Percentiles rank a stretch among this genome's conserved stretches.
These are phyloP conservation scores for Notothenia rossii DNA, from an alignment of 2,113 vertebrate species.

Conservation along the genomic window DNA sequence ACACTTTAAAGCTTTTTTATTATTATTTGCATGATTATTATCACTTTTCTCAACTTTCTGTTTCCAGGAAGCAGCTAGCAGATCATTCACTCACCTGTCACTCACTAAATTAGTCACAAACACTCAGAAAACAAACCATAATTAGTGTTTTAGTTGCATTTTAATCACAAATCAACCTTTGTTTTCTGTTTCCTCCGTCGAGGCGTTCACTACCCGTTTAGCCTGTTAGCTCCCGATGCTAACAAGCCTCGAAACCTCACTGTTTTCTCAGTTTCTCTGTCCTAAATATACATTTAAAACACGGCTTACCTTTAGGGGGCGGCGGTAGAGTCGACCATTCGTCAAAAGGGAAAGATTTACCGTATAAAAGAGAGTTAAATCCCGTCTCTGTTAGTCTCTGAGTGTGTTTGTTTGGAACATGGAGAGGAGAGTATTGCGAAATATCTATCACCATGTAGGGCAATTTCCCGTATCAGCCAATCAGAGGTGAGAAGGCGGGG, in stretches of 20 bases:
- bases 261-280: not conserved
- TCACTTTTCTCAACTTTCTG: slow-evolving; percentile 52
- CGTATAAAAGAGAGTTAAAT: slow-evolving; percentile 41
- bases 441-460: slow-evolving; percentile 84
- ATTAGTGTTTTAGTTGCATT: accelerated
- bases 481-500: slow-evolving; percentile 40
- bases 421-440: slow-evolving; percentile 84
- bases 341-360: not conserved
- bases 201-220: not conserved
- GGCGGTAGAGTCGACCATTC: slow-evolving; percentile 26
- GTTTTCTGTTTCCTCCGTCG: not conserved
- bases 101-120: accelerated
- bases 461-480: slow-evolving; percentile 75
- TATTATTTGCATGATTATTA: too few relatives aligned
- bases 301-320: slow-evolving; percentile 72
- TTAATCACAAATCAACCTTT: accelerated
- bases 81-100: accelerated
- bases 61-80: not conserved
- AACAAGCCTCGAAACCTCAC: slow-evolving; percentile 4
- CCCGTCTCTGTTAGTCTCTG: slow-evolving; percentile 26
- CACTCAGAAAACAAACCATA: accelerated
- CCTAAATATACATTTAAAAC: not conserved
- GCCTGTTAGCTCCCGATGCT: slow-evolving; percentile 55
- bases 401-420: slow-evolving; percentile 85
- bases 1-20: too few relatives aligned